phyloP scores from a whole-genome alignment of 2,113 vertebrate species.

The Hypocryptadius cinnamomeus region DNA sequence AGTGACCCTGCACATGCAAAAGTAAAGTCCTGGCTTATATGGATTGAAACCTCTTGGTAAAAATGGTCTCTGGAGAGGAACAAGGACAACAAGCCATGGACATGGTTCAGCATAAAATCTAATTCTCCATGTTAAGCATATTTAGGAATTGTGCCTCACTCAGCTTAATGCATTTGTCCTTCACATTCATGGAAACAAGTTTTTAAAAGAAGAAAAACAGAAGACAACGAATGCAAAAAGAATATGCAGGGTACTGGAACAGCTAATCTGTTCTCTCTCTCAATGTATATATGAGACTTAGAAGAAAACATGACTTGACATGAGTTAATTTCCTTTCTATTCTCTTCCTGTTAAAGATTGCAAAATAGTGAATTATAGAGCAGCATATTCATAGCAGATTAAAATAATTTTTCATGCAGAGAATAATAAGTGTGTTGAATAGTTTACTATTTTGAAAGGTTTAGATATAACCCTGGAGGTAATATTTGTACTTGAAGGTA shows the following conservation, averaged over 20 bases:
- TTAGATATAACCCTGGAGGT: not conserved
- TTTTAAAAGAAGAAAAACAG: not conserved
- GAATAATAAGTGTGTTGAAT: not conserved
- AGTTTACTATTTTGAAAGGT: conserved; percentile 13
- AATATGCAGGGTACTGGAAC: not conserved
- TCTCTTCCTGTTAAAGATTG: not conserved
- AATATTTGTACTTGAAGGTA: not conserved
- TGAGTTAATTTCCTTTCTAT: not conserved
- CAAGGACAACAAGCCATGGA: not conserved
- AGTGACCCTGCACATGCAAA: not conserved
- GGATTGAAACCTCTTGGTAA: not conserved
- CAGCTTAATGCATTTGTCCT: not conserved
- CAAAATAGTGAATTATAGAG: not conserved
- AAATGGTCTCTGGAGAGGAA: not conserved
- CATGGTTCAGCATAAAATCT: conserved; percentile 2
- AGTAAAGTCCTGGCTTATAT: not conserved
- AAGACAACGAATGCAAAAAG: not conserved
- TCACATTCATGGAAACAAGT: not conserved
- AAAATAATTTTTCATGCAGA: not conserved
- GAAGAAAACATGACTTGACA: not conserved
- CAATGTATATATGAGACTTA: not conserved
- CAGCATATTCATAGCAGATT: not conserved
- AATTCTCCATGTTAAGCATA: not conserved
- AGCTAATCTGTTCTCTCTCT: conserved; percentile 2
- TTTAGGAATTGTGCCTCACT: not conserved